These are phyloP conservation scores for Sylvia atricapilla DNA, from an alignment of 2,113 vertebrate genomes.

Conservation along the genomic window DNA sequence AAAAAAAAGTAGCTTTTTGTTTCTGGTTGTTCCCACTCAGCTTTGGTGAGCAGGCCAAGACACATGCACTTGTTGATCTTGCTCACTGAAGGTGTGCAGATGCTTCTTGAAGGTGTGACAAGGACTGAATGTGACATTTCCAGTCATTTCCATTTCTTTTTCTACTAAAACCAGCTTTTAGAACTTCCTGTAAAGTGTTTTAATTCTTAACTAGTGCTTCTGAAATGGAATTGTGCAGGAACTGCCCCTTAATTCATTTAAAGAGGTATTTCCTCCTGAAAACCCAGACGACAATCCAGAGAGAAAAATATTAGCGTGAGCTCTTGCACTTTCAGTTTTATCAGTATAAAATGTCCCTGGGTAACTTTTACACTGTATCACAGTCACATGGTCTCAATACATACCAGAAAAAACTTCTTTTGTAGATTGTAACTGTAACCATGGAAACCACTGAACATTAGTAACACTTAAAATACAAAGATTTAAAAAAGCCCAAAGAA, in stretches of 20 bases:
- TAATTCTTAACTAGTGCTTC: background rate
- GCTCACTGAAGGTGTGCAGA: background rate
- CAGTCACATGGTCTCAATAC: conserved; percentile 72
- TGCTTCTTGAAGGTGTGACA: background rate
- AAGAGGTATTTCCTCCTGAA: conserved; percentile 17
- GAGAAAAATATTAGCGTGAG: conserved; percentile 8
- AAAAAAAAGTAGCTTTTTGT: background rate
- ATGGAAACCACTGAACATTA: conserved; percentile 11
- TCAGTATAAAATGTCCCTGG: conserved; percentile 39
- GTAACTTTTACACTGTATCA: conserved; percentile 59
- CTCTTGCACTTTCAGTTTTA: background rate
- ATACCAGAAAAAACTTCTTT: conserved; percentile 8
- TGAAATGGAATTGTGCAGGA: background rate
- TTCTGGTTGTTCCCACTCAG: background rate
- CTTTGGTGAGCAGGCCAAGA: background rate
- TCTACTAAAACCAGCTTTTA: background rate
- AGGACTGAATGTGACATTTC: background rate
- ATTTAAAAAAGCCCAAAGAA: conserved; percentile 5
- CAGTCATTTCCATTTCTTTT: background rate
- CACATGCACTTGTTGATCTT: background rate
- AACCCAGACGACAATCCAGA: background rate
- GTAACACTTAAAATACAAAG: conserved; percentile 54
- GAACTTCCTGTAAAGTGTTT: background rate
- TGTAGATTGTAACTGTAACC: background rate
- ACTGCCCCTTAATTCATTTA: background rate